These are phyloP conservation scores for Drosophila limbata DNA, from an alignment of 2,888 invertebrate species.

Conservation along the genomic window DNA sequence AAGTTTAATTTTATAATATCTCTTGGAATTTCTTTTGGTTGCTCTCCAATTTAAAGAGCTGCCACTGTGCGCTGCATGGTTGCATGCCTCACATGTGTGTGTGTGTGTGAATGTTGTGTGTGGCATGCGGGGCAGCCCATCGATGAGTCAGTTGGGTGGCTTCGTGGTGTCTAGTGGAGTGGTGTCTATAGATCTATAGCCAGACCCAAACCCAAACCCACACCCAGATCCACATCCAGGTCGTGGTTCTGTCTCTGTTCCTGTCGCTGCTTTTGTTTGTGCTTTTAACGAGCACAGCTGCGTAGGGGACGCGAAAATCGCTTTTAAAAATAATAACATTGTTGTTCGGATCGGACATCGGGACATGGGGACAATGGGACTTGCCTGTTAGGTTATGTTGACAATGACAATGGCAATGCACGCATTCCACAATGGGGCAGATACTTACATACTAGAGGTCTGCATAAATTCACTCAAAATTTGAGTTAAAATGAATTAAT, in stretches of 20 bases:
- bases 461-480: too few species aligned
- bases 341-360: conserved; percentile 26
- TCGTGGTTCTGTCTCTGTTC: conserved; percentile 15
- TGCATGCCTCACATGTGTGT: conserved; percentile 2
- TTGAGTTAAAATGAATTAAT: too few species aligned
- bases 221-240: conserved; percentile 1
- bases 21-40: too few species aligned
- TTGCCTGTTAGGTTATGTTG: conserved; percentile 1
- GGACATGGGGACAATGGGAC: neutral
- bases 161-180: conserved; percentile 1
- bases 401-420: conserved; percentile 10
- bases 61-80: conserved; percentile 1
- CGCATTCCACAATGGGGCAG: neutral
- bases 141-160: conserved; percentile 1
- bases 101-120: conserved; percentile 5
- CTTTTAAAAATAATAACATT: conserved; percentile 75
- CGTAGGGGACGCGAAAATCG: conserved; percentile 66
- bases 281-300: conserved; percentile 77
- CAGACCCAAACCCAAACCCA: neutral
- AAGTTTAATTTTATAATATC: too few species aligned
- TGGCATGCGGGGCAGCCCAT: conserved; percentile 1
- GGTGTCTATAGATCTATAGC: conserved; percentile 3
- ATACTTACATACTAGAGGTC: too few species aligned
- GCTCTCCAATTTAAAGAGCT: neutral
- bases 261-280: conserved; percentile 43